Percentiles rank a stretch among this genome's conserved stretches.
Conservation (phyloP, 2,888 invertebrate genomes). For the Brachylomia viminalis region DNA sequence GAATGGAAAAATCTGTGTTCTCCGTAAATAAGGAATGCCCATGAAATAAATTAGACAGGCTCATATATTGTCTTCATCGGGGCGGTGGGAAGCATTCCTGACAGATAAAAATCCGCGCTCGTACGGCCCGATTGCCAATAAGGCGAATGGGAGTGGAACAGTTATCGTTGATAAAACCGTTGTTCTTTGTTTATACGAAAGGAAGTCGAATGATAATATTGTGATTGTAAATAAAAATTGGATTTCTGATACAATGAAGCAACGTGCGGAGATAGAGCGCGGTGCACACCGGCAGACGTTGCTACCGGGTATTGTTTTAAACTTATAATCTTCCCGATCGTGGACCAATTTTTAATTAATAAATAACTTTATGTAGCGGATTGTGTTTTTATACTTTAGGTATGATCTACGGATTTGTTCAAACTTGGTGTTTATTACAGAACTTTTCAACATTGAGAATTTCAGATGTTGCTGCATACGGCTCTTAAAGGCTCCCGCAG, state of each 20-base stretch:
- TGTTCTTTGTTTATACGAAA: conserved; percentile 74
- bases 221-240: conserved; percentile 63
- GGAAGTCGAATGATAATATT: conserved; percentile 65
- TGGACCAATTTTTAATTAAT: conserved; percentile 36
- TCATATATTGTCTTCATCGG: conserved; percentile 85
- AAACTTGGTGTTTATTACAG: neutral
- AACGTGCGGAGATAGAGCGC: conserved; percentile 26
- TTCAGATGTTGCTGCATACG: neutral
- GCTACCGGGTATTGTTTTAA: conserved; percentile 44
- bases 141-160: conserved; percentile 80
- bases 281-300: conserved; percentile 10
- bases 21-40: conserved; percentile 82
- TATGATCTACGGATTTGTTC: neutral
- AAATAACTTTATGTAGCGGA: conserved; percentile 10
- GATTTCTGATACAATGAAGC: conserved; percentile 58
- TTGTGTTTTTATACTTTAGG: neutral
- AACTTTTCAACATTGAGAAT: neutral
- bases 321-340: conserved; percentile 38
- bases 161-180: conserved; percentile 77
- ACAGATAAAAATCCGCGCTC: conserved; percentile 79
- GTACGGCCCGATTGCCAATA: conserved; percentile 84
- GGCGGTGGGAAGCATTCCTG: conserved; percentile 71
- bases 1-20: conserved; percentile 82
- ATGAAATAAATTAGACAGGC: conserved; percentile 84
- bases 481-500: too few species aligned